Evolutionary conservation across 2,113 vertebrate genomes (phyloP).

Genomic region (Ceyx melanurus): DNA sequence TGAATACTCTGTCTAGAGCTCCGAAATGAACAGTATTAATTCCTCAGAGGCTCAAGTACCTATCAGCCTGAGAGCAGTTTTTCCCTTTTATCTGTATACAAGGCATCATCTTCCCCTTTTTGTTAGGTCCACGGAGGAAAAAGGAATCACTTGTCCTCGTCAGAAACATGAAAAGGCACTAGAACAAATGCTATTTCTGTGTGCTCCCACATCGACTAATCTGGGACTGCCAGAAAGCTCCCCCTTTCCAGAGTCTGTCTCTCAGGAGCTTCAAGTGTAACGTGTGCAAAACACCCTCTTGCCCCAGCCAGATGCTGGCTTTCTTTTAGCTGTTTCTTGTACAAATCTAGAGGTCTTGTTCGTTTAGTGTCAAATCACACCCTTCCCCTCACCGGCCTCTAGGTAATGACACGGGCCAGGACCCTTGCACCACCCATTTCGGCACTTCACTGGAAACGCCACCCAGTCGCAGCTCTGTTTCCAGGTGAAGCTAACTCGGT

Average conservation of each 20-base stretch:
- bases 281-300: accelerated
- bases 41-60: neutral
- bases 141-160: accelerated
- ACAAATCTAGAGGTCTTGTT: accelerated
- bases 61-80: neutral
- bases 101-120: neutral
- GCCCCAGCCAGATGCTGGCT: accelerated
- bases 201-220: neutral
- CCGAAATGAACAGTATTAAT: accelerated
- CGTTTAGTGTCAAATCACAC: accelerated
- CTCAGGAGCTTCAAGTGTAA: accelerated
- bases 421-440: neutral
- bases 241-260: too few relatives aligned
- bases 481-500: too few relatives aligned
- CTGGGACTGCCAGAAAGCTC: neutral
- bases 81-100: too few relatives aligned
- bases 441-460: accelerated
- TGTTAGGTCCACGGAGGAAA: neutral
- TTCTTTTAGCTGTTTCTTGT: neutral
- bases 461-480: accelerated
- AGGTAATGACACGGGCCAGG: too few relatives aligned
- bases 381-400: neutral
- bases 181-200: neutral
- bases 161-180: neutral
- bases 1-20: neutral